These are phyloP conservation scores for Choloepus didactylus DNA, from an alignment of 2,797 vertebrate species.

Conservation along the genomic window DNA sequence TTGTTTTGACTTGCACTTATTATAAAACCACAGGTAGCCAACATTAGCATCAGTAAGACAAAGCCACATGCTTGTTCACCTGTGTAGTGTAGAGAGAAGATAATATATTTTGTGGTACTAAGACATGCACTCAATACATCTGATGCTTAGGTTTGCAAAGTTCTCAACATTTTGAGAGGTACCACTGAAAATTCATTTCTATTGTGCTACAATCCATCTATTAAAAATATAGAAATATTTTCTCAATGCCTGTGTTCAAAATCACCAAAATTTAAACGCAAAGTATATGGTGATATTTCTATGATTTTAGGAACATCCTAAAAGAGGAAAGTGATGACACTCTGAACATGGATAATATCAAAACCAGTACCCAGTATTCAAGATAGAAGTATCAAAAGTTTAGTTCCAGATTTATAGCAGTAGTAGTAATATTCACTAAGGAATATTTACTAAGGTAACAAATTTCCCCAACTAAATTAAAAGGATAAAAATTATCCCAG, in stretches of 20 bases:
- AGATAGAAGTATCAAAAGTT: not conserved
- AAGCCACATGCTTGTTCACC: constrained; percentile 59
- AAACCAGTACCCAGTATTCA: not conserved
- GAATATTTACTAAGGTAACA: not conserved
- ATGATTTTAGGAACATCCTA: not conserved
- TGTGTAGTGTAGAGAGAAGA: constrained; percentile 65
- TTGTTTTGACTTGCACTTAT: constrained; percentile 76
- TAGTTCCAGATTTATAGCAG: constrained; percentile 1
- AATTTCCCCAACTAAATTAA: constrained; percentile 12
- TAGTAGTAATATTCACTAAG: constrained; percentile 2
- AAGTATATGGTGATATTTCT: not conserved
- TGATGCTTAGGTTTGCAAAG: not conserved
- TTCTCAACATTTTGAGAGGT: not conserved
- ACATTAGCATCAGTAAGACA: constrained; percentile 70
- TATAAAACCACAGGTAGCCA: constrained; percentile 79
- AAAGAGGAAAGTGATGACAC: not conserved
- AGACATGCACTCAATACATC: not conserved
- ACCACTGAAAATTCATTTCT: not conserved
- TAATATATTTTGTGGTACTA: constrained; percentile 58
- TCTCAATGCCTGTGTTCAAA: not conserved
- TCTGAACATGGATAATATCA: not conserved
- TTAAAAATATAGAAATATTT: not conserved
- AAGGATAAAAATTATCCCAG: not conserved
- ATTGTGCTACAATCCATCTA: not conserved
- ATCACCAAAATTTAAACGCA: not conserved